phyloP scores from a whole-genome alignment of 2,113 vertebrate genomes.

The Osmerus eperlanus region DNA sequence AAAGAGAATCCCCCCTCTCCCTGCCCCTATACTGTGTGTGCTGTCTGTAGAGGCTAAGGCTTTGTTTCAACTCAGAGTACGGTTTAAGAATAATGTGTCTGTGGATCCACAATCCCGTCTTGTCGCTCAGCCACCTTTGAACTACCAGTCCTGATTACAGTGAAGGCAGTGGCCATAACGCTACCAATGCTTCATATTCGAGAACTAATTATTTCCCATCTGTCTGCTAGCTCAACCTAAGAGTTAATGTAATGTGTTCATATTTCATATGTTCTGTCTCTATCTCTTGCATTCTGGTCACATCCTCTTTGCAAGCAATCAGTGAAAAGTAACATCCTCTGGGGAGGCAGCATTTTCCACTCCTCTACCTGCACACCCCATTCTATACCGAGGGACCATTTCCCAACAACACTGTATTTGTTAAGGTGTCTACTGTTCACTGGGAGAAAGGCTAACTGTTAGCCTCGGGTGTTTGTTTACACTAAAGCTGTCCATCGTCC shows the following conservation, averaged over 20 bases:
- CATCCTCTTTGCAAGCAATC: too few species aligned
- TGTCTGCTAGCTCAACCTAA: not conserved
- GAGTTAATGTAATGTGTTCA: not conserved
- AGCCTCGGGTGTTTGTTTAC: slow-evolving; percentile 6
- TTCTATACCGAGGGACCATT: not conserved
- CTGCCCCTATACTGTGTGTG: not conserved
- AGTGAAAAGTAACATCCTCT: not conserved
- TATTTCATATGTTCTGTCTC: not conserved
- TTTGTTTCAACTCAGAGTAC: not conserved
- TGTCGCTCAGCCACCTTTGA: not conserved
- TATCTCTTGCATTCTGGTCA: not conserved
- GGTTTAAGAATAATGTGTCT: not conserved
- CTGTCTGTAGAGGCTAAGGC: not conserved
- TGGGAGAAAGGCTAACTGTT: not conserved
- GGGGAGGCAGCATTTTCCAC: not conserved
- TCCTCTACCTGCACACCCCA: not conserved
- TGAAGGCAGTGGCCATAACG: too few species aligned
- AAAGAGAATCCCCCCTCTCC: too few species aligned
- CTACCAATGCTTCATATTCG: too few species aligned
- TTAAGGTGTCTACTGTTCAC: slow-evolving; percentile 9
- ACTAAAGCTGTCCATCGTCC: slow-evolving; percentile 27
- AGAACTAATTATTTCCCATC: not conserved
- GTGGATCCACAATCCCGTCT: not conserved
- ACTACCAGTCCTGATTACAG: too few species aligned
- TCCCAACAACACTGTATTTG: not conserved